Evolutionary conservation across 2,888 invertebrate genomes (phyloP).

Genomic region (Ormyrus thymus): DNA sequence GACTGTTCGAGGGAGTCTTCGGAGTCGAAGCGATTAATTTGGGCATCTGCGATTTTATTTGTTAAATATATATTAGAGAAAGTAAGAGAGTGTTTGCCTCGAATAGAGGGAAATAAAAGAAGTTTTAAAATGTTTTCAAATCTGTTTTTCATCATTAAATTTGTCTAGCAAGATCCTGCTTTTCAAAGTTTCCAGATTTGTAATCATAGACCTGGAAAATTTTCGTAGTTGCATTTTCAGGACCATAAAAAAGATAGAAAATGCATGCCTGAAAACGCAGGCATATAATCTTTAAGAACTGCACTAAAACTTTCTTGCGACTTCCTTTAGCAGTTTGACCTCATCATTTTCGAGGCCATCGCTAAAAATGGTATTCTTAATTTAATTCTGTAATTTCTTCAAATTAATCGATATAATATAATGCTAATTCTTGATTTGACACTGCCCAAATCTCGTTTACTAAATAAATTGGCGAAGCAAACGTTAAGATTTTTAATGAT

Average conservation of each 20-base stretch:
- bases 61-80: too few relatives aligned
- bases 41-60: too few relatives aligned
- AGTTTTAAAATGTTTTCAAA: background rate
- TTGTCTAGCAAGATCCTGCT: background rate
- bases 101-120: too few relatives aligned
- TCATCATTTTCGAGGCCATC: background rate
- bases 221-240: background rate
- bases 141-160: background rate
- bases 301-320: background rate
- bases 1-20: too few relatives aligned
- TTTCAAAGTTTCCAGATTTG: slow-evolving; percentile 6
- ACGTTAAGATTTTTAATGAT: too few relatives aligned
- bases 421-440: too few relatives aligned
- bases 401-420: too few relatives aligned
- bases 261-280: background rate
- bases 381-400: too few relatives aligned
- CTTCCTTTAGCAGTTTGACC: slow-evolving; percentile 7
- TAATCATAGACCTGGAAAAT: slow-evolving; percentile 1
- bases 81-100: too few relatives aligned
- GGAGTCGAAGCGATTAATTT: too few relatives aligned
- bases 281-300: slow-evolving; percentile 4
- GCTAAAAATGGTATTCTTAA: background rate
- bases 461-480: too few relatives aligned
- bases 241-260: slow-evolving; percentile 7
- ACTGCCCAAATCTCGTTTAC: too few relatives aligned